Percentiles rank a stretch among this genome's conserved stretches.
phyloP scores from a whole-genome alignment of 2,797 vertebrate genomes.

The Balearica regulorum region DNA sequence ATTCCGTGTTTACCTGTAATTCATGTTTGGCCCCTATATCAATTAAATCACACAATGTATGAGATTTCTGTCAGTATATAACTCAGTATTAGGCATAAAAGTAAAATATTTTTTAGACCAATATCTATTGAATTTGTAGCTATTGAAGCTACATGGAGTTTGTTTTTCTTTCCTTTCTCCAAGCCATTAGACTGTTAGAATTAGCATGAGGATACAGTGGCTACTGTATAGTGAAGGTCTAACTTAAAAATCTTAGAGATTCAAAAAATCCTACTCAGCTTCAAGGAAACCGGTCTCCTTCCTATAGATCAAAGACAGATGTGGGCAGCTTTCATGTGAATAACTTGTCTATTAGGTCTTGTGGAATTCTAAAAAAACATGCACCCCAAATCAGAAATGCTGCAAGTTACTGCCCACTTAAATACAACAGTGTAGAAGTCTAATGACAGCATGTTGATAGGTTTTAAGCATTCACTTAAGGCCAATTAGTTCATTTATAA shows the following conservation, averaged over 20 bases:
- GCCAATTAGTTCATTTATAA: not conserved
- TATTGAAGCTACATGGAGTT: not conserved
- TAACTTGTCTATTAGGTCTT: not conserved
- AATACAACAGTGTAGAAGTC: not conserved
- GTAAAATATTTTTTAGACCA: no score
- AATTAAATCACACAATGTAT: not conserved
- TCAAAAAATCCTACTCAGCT: not conserved
- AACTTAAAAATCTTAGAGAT: not conserved
- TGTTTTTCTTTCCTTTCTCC: not conserved
- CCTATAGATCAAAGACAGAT: not conserved
- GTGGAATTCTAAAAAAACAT: not conserved
- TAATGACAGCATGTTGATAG: not conserved
- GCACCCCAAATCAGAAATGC: not conserved
- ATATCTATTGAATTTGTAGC: not conserved
- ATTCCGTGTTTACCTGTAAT: not conserved
- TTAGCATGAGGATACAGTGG: not conserved
- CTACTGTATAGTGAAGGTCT: not conserved
- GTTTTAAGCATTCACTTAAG: not conserved
- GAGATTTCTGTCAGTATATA: not conserved
- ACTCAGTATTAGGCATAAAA: not conserved
- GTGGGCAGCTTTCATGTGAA: not conserved
- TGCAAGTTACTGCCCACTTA: not conserved
- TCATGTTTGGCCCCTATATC: not conserved
- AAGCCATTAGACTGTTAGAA: not conserved
- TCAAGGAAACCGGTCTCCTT: not conserved